These are phyloP conservation scores for Xestia rhomboidea DNA, from an alignment of 2,888 invertebrate genomes.

Conservation along the genomic window DNA sequence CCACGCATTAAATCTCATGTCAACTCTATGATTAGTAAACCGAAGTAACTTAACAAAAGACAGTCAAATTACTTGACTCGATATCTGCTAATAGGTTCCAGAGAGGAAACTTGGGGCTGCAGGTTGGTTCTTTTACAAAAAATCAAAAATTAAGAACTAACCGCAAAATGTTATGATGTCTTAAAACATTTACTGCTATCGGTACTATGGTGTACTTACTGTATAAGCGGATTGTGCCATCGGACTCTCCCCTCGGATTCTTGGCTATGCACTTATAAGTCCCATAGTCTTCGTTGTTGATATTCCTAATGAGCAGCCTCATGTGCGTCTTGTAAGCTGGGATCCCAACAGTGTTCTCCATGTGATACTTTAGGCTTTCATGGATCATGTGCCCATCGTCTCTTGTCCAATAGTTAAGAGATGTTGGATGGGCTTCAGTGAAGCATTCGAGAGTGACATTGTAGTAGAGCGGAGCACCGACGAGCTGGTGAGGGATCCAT, in stretches of 20 bases:
- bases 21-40: neutral
- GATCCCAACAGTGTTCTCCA: conserved; percentile 92
- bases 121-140: neutral
- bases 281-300: conserved; percentile 95
- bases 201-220: conserved; percentile 91
- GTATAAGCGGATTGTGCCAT: conserved; percentile 96
- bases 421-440: conserved; percentile 97
- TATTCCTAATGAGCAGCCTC: conserved; percentile 95
- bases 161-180: neutral
- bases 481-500: conserved; percentile 97
- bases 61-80: neutral
- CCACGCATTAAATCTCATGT: neutral
- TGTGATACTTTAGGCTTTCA: conserved; percentile 95
- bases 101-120: neutral
- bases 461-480: conserved; percentile 95
- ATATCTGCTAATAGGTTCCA: neutral
- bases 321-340: conserved; percentile 96
- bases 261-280: conserved; percentile 97
- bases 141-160: neutral
- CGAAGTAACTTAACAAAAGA: neutral
- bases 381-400: conserved; percentile 97
- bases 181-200: neutral
- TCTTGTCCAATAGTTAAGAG: conserved; percentile 97
- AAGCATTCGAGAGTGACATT: conserved; percentile 96
- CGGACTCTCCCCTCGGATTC: conserved; percentile 97